Base-by-base conservation (phyloP, 2,113 vertebrate species). In the Dascyllus trimaculatus region DNA sequence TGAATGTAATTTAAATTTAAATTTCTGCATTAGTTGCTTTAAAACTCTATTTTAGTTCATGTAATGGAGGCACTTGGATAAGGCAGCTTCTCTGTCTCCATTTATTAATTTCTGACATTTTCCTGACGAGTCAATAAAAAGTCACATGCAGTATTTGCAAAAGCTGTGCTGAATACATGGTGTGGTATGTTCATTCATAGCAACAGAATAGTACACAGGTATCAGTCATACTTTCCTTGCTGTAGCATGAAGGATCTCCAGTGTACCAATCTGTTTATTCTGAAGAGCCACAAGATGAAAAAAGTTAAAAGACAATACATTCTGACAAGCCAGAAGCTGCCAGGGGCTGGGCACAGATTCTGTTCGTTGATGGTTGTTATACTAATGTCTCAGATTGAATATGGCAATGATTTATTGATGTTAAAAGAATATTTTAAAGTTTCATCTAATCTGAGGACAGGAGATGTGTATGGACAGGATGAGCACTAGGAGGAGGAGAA, bases 331-430 rank as follows among this genome's bases (percentile, higher is more conserved):
- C n/a, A 25, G 57, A 53, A 53, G 48, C 51, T 17, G 35, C 24
- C 21, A 25, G 63, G 63, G 69, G 53, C 49, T 21, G 14, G 22
- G 6, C 22, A 43, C 19, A 3, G 49, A 52, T 43, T 59, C 29
- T 25, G 18, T 40, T 69, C 65, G 57, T 65, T 70, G 46, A 62
- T 45, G 21, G 32, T n/a, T 60, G 51, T 62, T 73, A 1, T 19
- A 7, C 62, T 49, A 25, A 53, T 74, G 45, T 62, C 60, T 70
- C 53, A 53, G 43, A 62, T 67, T 22, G 1, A 69, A 76, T 73
- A 43, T 40, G 45, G 54, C 74, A 49, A 58, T 71, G 51, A 63
- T 6, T 84, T 87, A 87, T 72, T 81, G 61, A 72, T 62, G 58
- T 51, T 53, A 75, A 74, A 71, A 45, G 11, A 45, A 29, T 15